Evolutionary conservation across 2,888 invertebrate genomes (phyloP).

Genomic region (Pyrrhopygopsis socrates): DNA sequence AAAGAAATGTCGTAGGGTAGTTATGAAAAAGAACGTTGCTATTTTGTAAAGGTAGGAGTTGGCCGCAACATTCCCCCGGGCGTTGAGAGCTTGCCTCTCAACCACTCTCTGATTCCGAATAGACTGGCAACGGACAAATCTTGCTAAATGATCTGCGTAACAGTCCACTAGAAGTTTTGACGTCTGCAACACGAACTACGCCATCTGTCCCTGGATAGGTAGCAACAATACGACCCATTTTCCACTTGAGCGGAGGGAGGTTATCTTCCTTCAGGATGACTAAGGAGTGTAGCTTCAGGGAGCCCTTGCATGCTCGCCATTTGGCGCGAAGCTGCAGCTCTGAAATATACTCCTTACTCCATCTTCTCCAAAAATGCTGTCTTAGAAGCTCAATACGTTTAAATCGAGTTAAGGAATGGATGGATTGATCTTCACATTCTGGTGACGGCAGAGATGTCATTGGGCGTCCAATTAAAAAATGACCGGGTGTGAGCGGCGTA

Average conservation of each 20-base stretch:
- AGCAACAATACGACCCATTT: constrained; percentile 33
- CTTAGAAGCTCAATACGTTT: constrained; percentile 53
- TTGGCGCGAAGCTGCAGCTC: constrained; percentile 64
- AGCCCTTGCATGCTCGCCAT: constrained; percentile 22
- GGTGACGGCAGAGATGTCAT: constrained; percentile 35
- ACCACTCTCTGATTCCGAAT: neutral
- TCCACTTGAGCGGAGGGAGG: constrained; percentile 41
- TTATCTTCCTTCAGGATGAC: constrained; percentile 54
- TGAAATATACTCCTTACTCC: constrained; percentile 68
- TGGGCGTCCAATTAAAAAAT: constrained; percentile 46
- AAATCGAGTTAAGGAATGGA: constrained; percentile 22
- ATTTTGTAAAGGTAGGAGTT: no score
- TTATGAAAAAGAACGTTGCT: no score
- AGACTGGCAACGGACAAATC: constrained; percentile 37
- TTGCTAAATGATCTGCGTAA: constrained; percentile 30
- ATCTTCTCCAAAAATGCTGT: constrained; percentile 69
- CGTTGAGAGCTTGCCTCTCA: constrained; percentile 38
- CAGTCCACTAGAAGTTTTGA: constrained; percentile 21
- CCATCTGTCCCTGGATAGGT: constrained; percentile 40
- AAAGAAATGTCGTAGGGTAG: no score
- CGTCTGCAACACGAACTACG: constrained; percentile 31
- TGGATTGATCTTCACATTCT: neutral
- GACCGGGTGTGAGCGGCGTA: constrained; percentile 20
- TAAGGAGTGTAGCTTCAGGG: constrained; percentile 34
- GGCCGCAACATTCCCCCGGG: constrained; percentile 53